Evolutionary conservation across 2,113 vertebrate genomes (phyloP), one percentile per base, ranked within the genome.

Genomic region (Zosterops lateralis): DNA sequence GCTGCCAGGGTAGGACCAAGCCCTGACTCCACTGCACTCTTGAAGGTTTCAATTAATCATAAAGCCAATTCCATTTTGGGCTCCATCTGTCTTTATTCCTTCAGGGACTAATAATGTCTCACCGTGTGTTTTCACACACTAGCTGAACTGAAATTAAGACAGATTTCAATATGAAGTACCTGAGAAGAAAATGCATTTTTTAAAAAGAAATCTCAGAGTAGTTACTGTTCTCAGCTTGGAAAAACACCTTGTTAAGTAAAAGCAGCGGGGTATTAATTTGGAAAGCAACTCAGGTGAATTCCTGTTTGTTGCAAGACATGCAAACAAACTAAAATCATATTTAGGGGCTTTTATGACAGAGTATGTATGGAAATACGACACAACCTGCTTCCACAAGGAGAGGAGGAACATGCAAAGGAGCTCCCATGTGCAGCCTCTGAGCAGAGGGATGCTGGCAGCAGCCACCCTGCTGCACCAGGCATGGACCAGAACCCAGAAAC

Each of bases 81-180:
- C 84, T 98, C 96, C 97, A 98, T 97, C 97, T 98, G 97, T 97
- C 96, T 97, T 95, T 90, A 75, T 89, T 97, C 95, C 97, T 97
- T 96, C 60, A 17, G 97, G 96, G 96, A 97, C 91, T 97, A 97
- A 98, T 97, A 97, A 97, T 94, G 94, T 93, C 90, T 97, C 94
- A 84, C 92, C 34, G 53, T 93, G 94, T 97, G 96, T 97, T 97
- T 97, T 97, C 95, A 97, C 92, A 97, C 88, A 95, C 76, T 90
- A 92, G 96, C 50, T 96, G 94, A 96, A 96, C 91, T 84, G 94
- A 98, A 97, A 98, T 97, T 96, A 97, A 97, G 95, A 96, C 89
- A 88, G 95, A 97, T 97, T 97, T 97, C 87, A 96, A 81, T 91
- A 96, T 60, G 48, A 90, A 96, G 66, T 62, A 86, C 80, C 96